A percentile compares a stretch with the other conserved stretches of the same genome.
phyloP scores from a whole-genome alignment of 2,888 invertebrate species.

The Pterostichus madidus region DNA sequence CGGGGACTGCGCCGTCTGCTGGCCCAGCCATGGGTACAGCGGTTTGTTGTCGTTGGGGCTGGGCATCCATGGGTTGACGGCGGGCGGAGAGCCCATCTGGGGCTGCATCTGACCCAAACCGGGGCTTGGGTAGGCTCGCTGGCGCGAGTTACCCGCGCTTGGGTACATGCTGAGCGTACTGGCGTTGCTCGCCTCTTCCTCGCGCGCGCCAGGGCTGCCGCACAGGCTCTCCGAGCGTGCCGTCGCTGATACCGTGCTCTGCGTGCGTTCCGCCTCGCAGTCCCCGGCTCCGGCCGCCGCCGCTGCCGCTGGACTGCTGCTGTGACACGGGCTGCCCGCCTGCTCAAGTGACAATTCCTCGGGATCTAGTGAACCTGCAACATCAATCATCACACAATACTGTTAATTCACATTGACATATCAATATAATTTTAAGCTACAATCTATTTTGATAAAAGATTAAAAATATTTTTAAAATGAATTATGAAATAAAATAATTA shows the following conservation, averaged over 20 bases:
- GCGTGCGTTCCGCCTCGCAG: slow-evolving; percentile 59
- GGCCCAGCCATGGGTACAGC: slow-evolving; percentile 83
- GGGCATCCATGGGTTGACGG: background rate
- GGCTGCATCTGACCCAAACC: slow-evolving; percentile 75
- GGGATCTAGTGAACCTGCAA: slow-evolving; percentile 88
- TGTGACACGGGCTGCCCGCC: slow-evolving; percentile 77
- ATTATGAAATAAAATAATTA: no score
- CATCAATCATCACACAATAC: slow-evolving; percentile 68
- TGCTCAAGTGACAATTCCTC: slow-evolving; percentile 87
- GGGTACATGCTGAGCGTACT: slow-evolving; percentile 82
- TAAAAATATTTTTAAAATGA: no score
- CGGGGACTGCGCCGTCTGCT: slow-evolving; percentile 78
- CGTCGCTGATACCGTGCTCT: slow-evolving; percentile 44
- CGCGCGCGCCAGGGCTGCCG: slow-evolving; percentile 82
- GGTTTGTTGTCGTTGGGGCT: slow-evolving; percentile 76
- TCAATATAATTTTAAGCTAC: no score
- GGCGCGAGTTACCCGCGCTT: slow-evolving; percentile 69
- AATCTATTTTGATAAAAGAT: no score
- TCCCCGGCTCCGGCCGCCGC: slow-evolving; percentile 73
- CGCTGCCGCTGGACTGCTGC: slow-evolving; percentile 70
- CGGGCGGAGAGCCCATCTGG: slow-evolving; percentile 70
- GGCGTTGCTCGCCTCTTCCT: slow-evolving; percentile 86
- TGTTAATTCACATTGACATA: no score
- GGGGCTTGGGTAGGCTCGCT: slow-evolving; percentile 73
- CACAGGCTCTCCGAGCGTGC: slow-evolving; percentile 73